Evolutionary conservation across 2,113 vertebrate genomes (phyloP), one percentile per base, ranked within the genome.

Genomic region (Eublepharis macularius): DNA sequence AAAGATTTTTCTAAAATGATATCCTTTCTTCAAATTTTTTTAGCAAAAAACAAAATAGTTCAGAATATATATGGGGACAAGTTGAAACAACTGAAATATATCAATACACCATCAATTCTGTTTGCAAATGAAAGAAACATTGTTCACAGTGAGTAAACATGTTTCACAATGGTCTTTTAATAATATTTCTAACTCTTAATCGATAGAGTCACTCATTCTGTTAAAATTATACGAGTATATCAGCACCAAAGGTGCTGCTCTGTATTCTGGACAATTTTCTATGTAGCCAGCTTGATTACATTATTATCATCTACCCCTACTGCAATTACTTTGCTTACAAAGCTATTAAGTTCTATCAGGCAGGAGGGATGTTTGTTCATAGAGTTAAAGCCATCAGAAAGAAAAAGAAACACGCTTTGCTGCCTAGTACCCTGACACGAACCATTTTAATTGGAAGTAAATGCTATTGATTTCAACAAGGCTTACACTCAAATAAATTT

Each of bases 321-420:
- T 68, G n/a, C 65, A 84, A 77, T 54, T 68, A 54, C n/a, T 41
- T 69, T 49, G 47, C 65, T 84, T 77, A 57, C 45, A 84, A 84
- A 78, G 26, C 75, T 54, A 78, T 77, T 51, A 77, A 2, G n/a
- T 76, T 66, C 72, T 83, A 39, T 69, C 66, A 69, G 34, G 66
- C 34, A 14, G 34, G 4, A 68, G 24, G 17, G 29, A 69, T 77
- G 34, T 54, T 43, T 73, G 49, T 41, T 84, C 34, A 32, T 45
- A 32, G 43, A 19, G 60, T 13, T 49, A 36, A 3, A 77, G 60
- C 82, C 32, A 76, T 76, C 41, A 39, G 73, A 76, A 68, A 84
- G 14, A 17, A 2, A 68, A 57, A 43, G 16, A 78, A 77, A 57
- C 16, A 77, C 29, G 36, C 5, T 51, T 34, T 39, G 29, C 36